A percentile compares a stretch with the other conserved stretches of the same genome.
Conservation (phyloP, 2,888 invertebrate species). For the Hedya salicella region DNA sequence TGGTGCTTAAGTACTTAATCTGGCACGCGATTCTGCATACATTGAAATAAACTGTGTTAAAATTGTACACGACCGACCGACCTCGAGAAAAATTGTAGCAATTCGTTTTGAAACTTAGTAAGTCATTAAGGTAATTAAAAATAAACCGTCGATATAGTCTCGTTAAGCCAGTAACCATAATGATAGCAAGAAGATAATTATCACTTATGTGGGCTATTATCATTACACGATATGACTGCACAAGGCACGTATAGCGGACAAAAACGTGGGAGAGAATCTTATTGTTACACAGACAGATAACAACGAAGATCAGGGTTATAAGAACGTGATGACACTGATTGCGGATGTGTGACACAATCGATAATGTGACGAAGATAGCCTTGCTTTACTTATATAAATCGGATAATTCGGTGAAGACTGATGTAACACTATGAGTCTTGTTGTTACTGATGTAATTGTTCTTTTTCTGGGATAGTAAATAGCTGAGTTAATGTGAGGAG, state of each 20-base stretch:
- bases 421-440: not conserved
- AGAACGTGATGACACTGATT: conserved; percentile 39
- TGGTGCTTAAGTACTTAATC: conserved; percentile 19
- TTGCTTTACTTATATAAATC: not conserved
- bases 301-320: conserved; percentile 49
- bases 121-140: conserved; percentile 13
- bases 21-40: conserved; percentile 38
- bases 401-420: not conserved
- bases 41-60: conserved; percentile 29
- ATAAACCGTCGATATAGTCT: conserved; percentile 15
- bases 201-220: conserved; percentile 52
- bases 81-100: conserved; percentile 15
- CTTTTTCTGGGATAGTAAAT: no score
- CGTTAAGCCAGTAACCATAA: conserved; percentile 27
- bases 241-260: conserved; percentile 48
- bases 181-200: conserved; percentile 42
- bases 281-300: conserved; percentile 50
- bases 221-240: conserved; percentile 58
- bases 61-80: not conserved
- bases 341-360: conserved; percentile 12
- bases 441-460: not conserved
- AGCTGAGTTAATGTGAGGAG: no score
- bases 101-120: conserved; percentile 15
- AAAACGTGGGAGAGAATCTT: conserved; percentile 56
- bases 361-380: conserved; percentile 15